These are phyloP conservation scores for Neoitamus cyanurus DNA, from an alignment of 2,888 invertebrate species.

Conservation along the genomic window DNA sequence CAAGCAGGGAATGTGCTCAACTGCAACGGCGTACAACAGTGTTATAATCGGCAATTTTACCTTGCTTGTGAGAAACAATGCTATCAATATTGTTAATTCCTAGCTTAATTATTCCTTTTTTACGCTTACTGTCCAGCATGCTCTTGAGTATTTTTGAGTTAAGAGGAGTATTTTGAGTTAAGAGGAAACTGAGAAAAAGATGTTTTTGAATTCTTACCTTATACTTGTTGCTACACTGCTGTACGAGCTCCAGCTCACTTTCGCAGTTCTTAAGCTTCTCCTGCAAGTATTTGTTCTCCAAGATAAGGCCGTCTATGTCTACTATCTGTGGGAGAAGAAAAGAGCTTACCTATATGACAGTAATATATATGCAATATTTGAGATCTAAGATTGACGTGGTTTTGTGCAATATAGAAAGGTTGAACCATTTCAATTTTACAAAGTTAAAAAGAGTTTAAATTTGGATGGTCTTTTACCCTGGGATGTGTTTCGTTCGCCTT, in stretches of 20 bases:
- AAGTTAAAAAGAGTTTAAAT: neutral
- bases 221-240: conserved; percentile 79
- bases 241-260: conserved; percentile 81
- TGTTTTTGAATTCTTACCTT: conserved; percentile 69
- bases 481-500: conserved; percentile 63
- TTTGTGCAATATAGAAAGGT: too few species aligned
- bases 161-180: neutral
- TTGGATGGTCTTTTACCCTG: conserved; percentile 55
- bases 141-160: conserved; percentile 65
- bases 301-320: conserved; percentile 82
- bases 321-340: conserved; percentile 67
- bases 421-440: too few species aligned
- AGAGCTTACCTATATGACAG: too few species aligned
- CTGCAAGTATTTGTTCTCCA: conserved; percentile 87
- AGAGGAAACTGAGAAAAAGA: neutral
- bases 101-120: conserved; percentile 77
- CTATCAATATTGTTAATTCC: conserved; percentile 75
- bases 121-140: conserved; percentile 78
- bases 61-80: conserved; percentile 85
- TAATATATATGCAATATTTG: too few species aligned
- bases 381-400: neutral
- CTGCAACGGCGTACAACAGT: neutral
- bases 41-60: conserved; percentile 65
- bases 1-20: neutral
- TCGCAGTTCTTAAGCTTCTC: conserved; percentile 82